Evolutionary conservation across 2,113 vertebrate genomes (phyloP), one percentile per base, ranked within the genome.

Genomic region (Thomomys bottae): DNA sequence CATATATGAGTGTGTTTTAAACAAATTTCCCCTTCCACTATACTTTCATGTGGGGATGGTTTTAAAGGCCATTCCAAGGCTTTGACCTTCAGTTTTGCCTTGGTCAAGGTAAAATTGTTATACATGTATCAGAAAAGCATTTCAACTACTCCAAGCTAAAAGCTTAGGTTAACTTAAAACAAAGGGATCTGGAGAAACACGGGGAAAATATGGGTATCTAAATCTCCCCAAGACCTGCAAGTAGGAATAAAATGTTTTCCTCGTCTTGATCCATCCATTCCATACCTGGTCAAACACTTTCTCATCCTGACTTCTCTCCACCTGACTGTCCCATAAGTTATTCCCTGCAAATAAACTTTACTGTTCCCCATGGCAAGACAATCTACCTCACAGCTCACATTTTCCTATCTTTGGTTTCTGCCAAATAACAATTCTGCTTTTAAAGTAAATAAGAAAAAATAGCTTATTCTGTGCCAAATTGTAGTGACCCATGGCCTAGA

Each of bases 71-170:
- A 87, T 64, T 7, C 2, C n/a, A 63, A 87, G 32, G 18, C 8
- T 59, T 36, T 77, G 11, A 42, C 45, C 36, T 68, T 90, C 14
- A 36, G 14, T 34, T 66, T 92, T 61, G 34, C 38, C 1, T 73
- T 84, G 34, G 34, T 32, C 70, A 68, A 71, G 15, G 34, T 24
- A 23, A 34, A 73, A 89, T 81, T 73, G 9, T 8, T 8, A 67
- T 61, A 68, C 32, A 93, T 66, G 49, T 32, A 70, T 73, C 10
- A 64, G 70, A 93, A 93, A 93, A 38, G 21, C 2, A 40, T 12
- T 88, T 10, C 32, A 91, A 67, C 1, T n/a, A 89, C 42, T 49
- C 0, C 63, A 76, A 80, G 8, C 45, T 54, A 73, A 77, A 87
- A 8, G 20, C 78, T 4, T 38, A 32, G 81, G 23, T 10, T 57